Percentiles rank a stretch among this genome's conserved stretches.
phyloP scores from a whole-genome alignment of 2,888 invertebrate species.

The Ommatoiulus sabulosus region DNA sequence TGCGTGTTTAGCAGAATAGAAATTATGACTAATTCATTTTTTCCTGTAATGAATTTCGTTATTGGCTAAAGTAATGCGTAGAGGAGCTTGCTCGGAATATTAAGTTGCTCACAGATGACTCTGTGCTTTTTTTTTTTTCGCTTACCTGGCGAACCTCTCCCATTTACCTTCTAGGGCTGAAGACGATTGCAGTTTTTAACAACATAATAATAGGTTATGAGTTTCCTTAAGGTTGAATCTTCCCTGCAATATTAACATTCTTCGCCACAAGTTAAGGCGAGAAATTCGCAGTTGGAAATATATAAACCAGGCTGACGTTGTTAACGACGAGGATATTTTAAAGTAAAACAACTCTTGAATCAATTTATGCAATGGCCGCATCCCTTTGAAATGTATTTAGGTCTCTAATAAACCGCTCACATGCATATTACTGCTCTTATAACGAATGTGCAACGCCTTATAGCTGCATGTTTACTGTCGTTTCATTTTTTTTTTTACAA shows the following conservation, averaged over 20 bases:
- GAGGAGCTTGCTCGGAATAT: constrained; percentile 35
- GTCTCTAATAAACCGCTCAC: constrained; percentile 5
- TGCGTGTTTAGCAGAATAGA: constrained; percentile 41
- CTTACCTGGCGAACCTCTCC: constrained; percentile 38
- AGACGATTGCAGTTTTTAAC: constrained; percentile 41
- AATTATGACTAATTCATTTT: constrained; percentile 44
- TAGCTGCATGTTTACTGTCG: background rate
- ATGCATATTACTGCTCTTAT: background rate
- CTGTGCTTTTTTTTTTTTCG: constrained; percentile 23
- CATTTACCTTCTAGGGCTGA: constrained; percentile 47
- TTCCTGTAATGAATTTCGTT: constrained; percentile 37
- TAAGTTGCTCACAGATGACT: constrained; percentile 37
- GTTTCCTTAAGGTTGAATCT: constrained; percentile 47
- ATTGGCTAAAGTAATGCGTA: constrained; percentile 10
- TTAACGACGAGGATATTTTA: background rate
- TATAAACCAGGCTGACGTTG: constrained; percentile 10
- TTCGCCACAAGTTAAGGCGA: constrained; percentile 9
- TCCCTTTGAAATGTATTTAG: constrained; percentile 28
- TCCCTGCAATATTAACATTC: constrained; percentile 47
- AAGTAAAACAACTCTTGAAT: background rate
- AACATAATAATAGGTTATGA: constrained; percentile 46
- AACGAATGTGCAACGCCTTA: background rate
- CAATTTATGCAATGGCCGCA: background rate
- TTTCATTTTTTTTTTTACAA: background rate
- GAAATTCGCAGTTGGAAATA: constrained; percentile 6